Conservation (phyloP, 2,113 vertebrate genomes). For the Rhabdomys dilectus region DNA sequence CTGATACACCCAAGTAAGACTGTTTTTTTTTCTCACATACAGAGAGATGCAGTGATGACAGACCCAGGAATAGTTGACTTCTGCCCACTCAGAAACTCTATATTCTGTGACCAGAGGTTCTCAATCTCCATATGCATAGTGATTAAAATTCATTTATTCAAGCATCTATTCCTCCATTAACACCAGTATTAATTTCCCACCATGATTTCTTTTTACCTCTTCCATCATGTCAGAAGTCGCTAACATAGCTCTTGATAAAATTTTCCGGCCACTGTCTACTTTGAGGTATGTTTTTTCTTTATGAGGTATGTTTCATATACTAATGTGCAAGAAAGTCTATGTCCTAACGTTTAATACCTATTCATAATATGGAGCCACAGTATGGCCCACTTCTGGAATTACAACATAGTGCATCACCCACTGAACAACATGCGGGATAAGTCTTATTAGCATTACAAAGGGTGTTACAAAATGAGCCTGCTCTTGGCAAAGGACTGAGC, state of each 20-base stretch:
- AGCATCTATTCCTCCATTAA: neutral
- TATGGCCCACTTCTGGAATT: neutral
- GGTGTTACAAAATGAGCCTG: slow-evolving; percentile 8
- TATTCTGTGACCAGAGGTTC: neutral
- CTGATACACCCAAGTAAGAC: neutral
- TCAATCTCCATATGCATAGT: neutral
- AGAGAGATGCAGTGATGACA: slow-evolving; percentile 2
- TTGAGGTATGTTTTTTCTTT: neutral
- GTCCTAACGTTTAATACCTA: neutral
- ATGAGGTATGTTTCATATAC: too few species aligned
- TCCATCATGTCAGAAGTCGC: neutral
- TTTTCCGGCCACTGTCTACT: neutral
- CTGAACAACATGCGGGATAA: neutral
- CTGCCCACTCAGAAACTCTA: neutral
- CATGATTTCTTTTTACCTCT: neutral
- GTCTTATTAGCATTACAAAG: slow-evolving; percentile 44
- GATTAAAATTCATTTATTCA: slow-evolving; percentile 5
- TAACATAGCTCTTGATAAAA: neutral
- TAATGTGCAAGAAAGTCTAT: neutral
- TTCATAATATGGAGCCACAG: neutral
- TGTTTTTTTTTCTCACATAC: neutral
- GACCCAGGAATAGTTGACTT: neutral
- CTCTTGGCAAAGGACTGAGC: slow-evolving; percentile 33
- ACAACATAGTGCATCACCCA: neutral
- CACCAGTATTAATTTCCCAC: neutral